Evolutionary conservation across 2,888 invertebrate species (phyloP).

Genomic region (Dryadula phaetusa): DNA sequence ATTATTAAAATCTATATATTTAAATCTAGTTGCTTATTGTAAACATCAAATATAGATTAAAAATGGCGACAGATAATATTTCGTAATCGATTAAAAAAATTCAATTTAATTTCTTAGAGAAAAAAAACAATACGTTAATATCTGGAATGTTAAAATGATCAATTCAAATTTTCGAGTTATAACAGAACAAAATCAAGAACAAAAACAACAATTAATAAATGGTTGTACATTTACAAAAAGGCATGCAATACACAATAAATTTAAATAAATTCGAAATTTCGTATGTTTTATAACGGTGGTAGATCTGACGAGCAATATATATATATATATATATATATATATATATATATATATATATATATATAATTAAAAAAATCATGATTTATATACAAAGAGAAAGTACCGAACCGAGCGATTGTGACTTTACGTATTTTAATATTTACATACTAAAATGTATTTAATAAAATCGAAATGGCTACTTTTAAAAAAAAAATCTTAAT

Average conservation of each 20-base stretch:
- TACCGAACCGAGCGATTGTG: neutral
- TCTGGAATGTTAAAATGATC: slow-evolving; percentile 5
- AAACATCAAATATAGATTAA: neutral
- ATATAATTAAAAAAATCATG: neutral
- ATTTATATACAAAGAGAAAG: slow-evolving; percentile 1
- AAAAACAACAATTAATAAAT: neutral
- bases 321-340: too few species aligned
- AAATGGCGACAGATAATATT: neutral
- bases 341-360: too few species aligned
- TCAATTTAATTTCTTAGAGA: neutral
- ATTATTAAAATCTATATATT: neutral
- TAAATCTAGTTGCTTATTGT: too few species aligned
- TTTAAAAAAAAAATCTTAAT: neutral
- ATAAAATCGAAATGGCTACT: slow-evolving; percentile 11
- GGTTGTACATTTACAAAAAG: neutral
- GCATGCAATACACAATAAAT: neutral
- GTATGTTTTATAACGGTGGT: slow-evolving; percentile 25
- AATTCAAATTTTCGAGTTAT: neutral
- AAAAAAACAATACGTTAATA: neutral
- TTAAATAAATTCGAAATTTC: slow-evolving; percentile 24
- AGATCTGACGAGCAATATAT: slow-evolving; percentile 18
- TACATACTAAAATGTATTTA: neutral
- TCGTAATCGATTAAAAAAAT: neutral
- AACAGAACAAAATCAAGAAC: neutral
- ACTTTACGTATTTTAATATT: slow-evolving; percentile 1